A percentile compares a stretch with the other conserved stretches of the same genome.
phyloP scores from a whole-genome alignment of 2,888 invertebrate species.

The Sycophila texana region DNA sequence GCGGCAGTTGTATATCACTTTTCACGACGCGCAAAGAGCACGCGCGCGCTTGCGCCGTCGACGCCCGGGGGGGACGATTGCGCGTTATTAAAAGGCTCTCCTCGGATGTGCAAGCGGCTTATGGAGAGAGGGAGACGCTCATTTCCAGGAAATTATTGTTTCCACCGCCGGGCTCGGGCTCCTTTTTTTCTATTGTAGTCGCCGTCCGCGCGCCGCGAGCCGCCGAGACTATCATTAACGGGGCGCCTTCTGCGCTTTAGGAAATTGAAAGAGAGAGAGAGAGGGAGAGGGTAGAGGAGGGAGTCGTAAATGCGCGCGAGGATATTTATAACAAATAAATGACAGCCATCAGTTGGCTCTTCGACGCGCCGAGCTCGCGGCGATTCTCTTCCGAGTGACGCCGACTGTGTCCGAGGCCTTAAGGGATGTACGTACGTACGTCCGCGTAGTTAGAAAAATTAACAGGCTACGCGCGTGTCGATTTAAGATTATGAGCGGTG shows the following conservation, averaged over 20 bases:
- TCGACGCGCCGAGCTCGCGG: slow-evolving; percentile 6
- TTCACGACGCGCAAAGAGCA: slow-evolving; percentile 48
- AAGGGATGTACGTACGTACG: too few relatives aligned
- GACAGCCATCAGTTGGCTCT: neutral
- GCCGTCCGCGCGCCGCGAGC: neutral
- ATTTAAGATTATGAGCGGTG: too few relatives aligned
- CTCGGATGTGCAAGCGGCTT: slow-evolving; percentile 16
- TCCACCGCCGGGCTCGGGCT: neutral
- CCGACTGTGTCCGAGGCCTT: too few relatives aligned
- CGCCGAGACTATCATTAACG: neutral
- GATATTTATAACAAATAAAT: slow-evolving; percentile 1
- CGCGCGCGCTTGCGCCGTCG: slow-evolving; percentile 15
- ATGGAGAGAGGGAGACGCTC: slow-evolving; percentile 1
- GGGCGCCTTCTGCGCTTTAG: neutral
- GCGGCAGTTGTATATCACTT: slow-evolving; percentile 57
- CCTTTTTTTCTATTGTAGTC: neutral
- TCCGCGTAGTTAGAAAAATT: too few relatives aligned
- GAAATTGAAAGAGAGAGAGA: neutral
- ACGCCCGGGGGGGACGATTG: slow-evolving; percentile 46
- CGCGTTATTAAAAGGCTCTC: slow-evolving; percentile 46
- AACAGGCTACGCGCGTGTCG: too few relatives aligned
- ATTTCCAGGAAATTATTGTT: slow-evolving; percentile 38
- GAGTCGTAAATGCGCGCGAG: neutral
- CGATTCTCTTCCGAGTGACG: too few relatives aligned
- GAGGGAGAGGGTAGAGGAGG: neutral